Percentiles rank a stretch among this genome's conserved stretches.
These are phyloP conservation scores for Marasmarcha lunaedactyla DNA, from an alignment of 2,888 invertebrate genomes.

Conservation along the genomic window DNA sequence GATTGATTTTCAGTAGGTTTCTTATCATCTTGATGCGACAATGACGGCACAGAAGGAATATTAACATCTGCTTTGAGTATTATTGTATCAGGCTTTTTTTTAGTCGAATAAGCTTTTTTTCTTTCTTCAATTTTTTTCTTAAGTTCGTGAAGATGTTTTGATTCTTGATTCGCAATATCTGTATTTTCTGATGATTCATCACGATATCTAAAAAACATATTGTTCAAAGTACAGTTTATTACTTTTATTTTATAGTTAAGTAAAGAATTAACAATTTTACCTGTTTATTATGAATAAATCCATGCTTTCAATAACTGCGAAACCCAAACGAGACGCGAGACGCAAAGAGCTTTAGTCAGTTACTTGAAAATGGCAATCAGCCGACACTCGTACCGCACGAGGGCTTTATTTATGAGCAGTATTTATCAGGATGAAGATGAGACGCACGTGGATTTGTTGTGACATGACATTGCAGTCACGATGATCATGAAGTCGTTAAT, in stretches of 20 bases:
- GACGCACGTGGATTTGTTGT: no score
- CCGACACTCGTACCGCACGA: no score
- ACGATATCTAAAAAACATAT: conserved; percentile 41
- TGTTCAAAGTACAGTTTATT: background rate
- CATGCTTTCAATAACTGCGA: conserved; percentile 45
- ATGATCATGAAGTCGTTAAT: no score
- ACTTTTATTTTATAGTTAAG: background rate
- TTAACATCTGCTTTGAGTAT: conserved; percentile 15
- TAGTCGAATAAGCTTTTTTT: conserved; percentile 35
- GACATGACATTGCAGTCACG: no score
- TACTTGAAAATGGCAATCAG: no score
- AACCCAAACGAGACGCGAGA: no score
- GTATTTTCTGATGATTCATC: conserved; percentile 47
- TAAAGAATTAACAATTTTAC: conserved; percentile 34
- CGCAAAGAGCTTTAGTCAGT: no score
- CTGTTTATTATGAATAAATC: conserved; percentile 79
- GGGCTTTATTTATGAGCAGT: no score
- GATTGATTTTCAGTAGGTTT: conserved; percentile 11
- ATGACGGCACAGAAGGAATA: no score
- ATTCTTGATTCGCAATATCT: conserved; percentile 54
- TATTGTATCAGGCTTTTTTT: conserved; percentile 28
- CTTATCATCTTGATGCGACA: no score
- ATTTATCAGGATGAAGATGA: no score
- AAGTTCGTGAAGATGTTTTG: conserved; percentile 67
- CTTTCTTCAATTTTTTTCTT: conserved; percentile 72